phyloP scores from a whole-genome alignment of 2,888 invertebrate genomes.

The Cenopis cana region DNA sequence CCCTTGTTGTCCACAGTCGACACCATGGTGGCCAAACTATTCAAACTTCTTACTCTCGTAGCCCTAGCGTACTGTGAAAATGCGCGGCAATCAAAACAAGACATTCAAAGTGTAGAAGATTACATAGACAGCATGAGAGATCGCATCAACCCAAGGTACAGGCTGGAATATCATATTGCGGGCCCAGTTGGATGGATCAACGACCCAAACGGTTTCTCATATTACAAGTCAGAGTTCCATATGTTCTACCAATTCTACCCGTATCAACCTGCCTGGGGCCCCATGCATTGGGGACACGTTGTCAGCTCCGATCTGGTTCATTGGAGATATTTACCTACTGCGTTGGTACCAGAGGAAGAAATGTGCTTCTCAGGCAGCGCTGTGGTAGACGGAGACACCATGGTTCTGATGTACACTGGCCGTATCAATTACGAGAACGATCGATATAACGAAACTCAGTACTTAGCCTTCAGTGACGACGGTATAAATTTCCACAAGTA shows the following conservation, averaged over 20 bases:
- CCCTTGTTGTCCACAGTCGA: background rate
- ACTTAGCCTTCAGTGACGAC: slow-evolving; percentile 72
- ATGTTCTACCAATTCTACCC: slow-evolving; percentile 84
- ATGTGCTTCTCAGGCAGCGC: slow-evolving; percentile 81
- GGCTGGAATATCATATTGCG: slow-evolving; percentile 71
- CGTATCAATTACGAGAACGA: slow-evolving; percentile 57
- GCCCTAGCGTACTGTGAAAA: slow-evolving; percentile 51
- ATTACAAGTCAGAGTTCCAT: slow-evolving; percentile 79
- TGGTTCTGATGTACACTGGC: slow-evolving; percentile 75
- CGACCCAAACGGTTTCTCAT: slow-evolving; percentile 85
- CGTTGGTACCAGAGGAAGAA: slow-evolving; percentile 75
- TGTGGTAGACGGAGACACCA: slow-evolving; percentile 65
- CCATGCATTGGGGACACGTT: slow-evolving; percentile 85
- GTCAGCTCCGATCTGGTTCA: slow-evolving; percentile 75
- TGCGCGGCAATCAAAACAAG: slow-evolving; percentile 51
- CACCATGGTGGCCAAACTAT: slow-evolving; percentile 33
- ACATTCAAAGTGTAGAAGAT: slow-evolving; percentile 61
- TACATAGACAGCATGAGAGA: slow-evolving; percentile 66
- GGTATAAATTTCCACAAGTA: slow-evolving; percentile 74
- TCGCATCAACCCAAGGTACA: slow-evolving; percentile 69
- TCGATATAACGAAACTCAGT: slow-evolving; percentile 70
- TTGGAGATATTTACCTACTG: slow-evolving; percentile 80
- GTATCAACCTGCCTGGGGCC: slow-evolving; percentile 73
- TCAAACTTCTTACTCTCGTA: slow-evolving; percentile 51
- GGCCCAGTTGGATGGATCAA: slow-evolving; percentile 84